Base-by-base conservation (phyloP, 2,797 vertebrate species). In the Lophotriccus pileatus region DNA sequence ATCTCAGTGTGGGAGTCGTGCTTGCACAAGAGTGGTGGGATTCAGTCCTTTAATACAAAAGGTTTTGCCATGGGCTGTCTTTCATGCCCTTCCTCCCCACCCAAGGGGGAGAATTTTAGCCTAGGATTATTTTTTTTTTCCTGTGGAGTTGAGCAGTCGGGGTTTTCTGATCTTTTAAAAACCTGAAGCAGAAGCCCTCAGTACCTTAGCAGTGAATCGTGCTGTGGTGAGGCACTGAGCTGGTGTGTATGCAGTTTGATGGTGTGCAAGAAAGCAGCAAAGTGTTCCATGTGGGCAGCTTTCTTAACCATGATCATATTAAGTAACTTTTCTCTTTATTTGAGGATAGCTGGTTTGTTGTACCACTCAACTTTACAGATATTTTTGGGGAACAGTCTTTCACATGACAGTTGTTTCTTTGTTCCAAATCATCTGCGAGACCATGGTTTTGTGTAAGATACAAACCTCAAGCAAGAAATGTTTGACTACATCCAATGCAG, bases 171-270 rank as follows among this genome's bases (percentile, higher is more conserved):
- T 39, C 46, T 83, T 76, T 80, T 46, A 62, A 85, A 92, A 60
- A 12, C 14, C 1, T 2, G 44, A 80, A 77, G 60, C 44, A 64
- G 84, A 76, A 84, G 23, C 49, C 36, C 37, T 89, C 47, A 34
- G 44, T 52, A 73, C 36, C 37, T 52, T 20, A 34, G 37, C 3
- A 43, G 41, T 36, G 55, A 62, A 41, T 32, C 2, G 6, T 60
- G 20, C 43, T 0, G 0, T 16, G 49, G 22, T 0, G 6, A 47
- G 34, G 32, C 23, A 50, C 41, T 5, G 3, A 55, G 23, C 21
- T 76, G 39, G 18, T 16, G 12, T 32, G 10, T n/a, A 2, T 30
- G 52, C 32, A 69, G 36, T 23, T 74, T 68, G 14, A 13, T 85
- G n/a, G 36, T 14, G 59, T 56, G 28, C 32, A 67, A 67, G 43